Base-by-base conservation (phyloP, 2,113 vertebrate genomes). In the Dicentrarchus labrax region DNA sequence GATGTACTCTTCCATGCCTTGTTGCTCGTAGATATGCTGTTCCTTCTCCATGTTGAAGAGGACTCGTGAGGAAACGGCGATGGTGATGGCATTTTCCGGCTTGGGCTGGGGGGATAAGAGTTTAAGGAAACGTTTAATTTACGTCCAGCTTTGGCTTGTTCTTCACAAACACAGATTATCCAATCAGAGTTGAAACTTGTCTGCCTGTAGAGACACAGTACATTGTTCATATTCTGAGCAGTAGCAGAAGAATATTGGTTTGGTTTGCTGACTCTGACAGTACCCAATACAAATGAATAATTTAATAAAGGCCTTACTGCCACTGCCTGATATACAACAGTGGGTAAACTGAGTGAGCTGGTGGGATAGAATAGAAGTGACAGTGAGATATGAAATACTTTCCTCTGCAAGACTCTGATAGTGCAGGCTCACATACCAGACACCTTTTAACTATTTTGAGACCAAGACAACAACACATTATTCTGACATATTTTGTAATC, bases 41-140 rank as follows among this genome's bases (percentile, higher is more conserved):
- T 99, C 98, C 85, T 96, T 96, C 19, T 98, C 97, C 98, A 99
- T 98, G 90, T 96, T 97, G 93, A 99, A 99, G 41, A 99, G 95
- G 4, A 97, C 97, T 1, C 96, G 94, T 0, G 98, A 96, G 0
- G 98, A 99, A 90, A 99, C 97, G 0, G 97, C 98, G 0, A 99
- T 97, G 83, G 98, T 99, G 90, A 99, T 96, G 57, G 97, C 97
- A 0, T 98, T 96, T 90, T 99, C 94, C 0, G 98, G 97, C 61
- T 97, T 98, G 0, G 98, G 98, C 97, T 99, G 30, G 90, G 1
- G 60, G 10, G 0, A 53, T 0, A 39, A 82, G 30, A 51, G 10
- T 24, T 61, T 24, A 8, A 24, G 4, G 30, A 78, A 39, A 48
- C 0, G 1, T 51, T 47, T 72, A 2, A 69, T 72, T 68, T 47